Evolutionary conservation across 2,797 vertebrate species (phyloP).

Genomic region (Myotis daubentonii): DNA sequence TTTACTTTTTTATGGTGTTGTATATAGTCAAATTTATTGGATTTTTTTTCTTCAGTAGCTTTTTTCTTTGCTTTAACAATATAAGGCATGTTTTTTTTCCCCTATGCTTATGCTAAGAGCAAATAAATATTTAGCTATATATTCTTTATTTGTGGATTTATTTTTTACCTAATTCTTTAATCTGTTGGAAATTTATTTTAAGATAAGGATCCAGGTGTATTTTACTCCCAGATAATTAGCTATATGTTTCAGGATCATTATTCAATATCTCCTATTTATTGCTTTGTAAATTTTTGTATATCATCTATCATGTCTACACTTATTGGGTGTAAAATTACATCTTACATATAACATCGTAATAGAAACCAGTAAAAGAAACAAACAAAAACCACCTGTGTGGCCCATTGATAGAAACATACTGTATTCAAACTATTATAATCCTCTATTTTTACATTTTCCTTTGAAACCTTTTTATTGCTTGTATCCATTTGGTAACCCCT

Average conservation of each 20-base stretch:
- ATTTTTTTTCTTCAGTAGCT: not conserved
- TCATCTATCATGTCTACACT: not conserved
- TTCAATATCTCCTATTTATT: not conserved
- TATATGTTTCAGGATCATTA: not conserved
- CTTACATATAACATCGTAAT: not conserved
- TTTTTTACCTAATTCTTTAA: not conserved
- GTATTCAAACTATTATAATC: not conserved
- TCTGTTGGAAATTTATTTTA: slow-evolving; percentile 43
- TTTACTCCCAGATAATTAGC: not conserved
- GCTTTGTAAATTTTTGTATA: not conserved
- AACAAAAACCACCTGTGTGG: not conserved
- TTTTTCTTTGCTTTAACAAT: slow-evolving; percentile 41
- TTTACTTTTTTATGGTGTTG: not conserved
- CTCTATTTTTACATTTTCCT: not conserved
- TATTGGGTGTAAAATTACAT: not conserved
- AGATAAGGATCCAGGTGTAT: not conserved
- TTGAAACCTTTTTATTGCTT: not conserved
- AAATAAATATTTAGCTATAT: not conserved
- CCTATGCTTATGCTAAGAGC: not conserved
- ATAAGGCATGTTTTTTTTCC: not conserved
- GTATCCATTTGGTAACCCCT: not conserved
- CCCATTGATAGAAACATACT: not conserved
- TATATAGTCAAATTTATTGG: not conserved
- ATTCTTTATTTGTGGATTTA: not conserved
- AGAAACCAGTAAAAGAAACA: not conserved